These are phyloP conservation scores for Nothobranchius furzeri DNA, from an alignment of 2,113 vertebrate species.

Conservation along the genomic window DNA sequence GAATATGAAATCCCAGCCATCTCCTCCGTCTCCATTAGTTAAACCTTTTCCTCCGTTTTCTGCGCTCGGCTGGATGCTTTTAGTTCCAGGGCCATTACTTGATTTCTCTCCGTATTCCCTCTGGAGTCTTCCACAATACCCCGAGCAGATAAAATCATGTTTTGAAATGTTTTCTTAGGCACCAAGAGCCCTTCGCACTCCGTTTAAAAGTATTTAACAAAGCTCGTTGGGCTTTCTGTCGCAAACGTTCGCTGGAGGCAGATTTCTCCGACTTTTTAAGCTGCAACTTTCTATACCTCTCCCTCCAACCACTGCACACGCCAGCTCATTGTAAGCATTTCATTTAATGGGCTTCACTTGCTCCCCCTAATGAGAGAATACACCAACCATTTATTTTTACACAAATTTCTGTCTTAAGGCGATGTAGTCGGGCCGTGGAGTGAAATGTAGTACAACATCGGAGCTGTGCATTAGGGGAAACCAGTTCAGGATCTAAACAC, in stretches of 20 bases:
- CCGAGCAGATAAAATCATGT: conserved; percentile 17
- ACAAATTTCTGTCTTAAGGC: conserved; percentile 64
- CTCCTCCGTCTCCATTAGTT: not conserved
- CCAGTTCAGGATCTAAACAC: conserved; percentile 27
- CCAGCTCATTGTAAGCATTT: conserved; percentile 23
- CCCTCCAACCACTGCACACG: conserved; percentile 11
- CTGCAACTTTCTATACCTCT: conserved; percentile 4
- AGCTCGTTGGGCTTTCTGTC: conserved; percentile 21
- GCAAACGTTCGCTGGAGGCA: conserved; percentile 26
- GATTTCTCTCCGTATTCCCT: conserved; percentile 29
- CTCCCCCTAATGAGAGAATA: conserved; percentile 52
- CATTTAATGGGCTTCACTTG: conserved; percentile 52
- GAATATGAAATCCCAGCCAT: not conserved
- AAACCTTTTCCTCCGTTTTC: not conserved
- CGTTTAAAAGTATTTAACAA: conserved; percentile 24
- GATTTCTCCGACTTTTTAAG: conserved; percentile 19
- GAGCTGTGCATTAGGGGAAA: conserved; percentile 25
- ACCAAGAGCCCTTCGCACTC: conserved; percentile 5
- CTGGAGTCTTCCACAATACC: conserved; percentile 11
- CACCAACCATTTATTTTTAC: conserved; percentile 50
- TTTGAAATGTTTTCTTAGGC: conserved; percentile 27
- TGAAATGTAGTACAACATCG: conserved; percentile 39
- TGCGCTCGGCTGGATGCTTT: not conserved
- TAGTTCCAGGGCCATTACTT: conserved; percentile 31
- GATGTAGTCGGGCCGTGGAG: conserved; percentile 40